A percentile compares a stretch with the other conserved stretches of the same genome.
Evolutionary conservation across 1,140 invertebrate genomes (phyloP).

Genomic region (Aphaenogaster ashmeadi): DNA sequence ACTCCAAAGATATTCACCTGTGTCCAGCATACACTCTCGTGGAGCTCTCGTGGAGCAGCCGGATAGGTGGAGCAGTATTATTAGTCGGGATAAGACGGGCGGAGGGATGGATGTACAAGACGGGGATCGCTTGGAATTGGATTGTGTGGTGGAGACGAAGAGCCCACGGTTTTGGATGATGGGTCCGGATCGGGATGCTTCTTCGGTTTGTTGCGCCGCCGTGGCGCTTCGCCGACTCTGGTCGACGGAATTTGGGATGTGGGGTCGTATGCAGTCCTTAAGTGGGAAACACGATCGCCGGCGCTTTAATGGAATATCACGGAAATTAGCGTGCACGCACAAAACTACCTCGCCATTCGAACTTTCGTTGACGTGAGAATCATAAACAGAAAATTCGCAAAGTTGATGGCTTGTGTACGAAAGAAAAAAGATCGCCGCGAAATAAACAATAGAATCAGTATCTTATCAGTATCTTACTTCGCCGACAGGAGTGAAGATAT

Average conservation of each 20-base stretch:
- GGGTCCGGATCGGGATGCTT: constrained; percentile 23
- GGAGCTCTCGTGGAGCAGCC: not conserved
- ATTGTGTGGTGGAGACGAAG: constrained; percentile 18
- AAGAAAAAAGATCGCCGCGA: not conserved
- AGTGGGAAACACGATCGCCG: constrained; percentile 58
- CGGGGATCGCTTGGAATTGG: constrained; percentile 56
- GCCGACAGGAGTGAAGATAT: not conserved
- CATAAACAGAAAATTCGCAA: not conserved
- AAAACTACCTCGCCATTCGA: not conserved
- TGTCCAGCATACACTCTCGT: not conserved
- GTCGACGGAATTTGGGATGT: constrained; percentile 60
- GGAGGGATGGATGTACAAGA: constrained; percentile 24
- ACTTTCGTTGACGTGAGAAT: not conserved
- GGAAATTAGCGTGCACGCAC: constrained; percentile 21
- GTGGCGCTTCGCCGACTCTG: constrained; percentile 50
- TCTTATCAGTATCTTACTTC: not conserved
- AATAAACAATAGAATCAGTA: not conserved
- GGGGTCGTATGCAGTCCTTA: not conserved
- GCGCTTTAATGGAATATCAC: constrained; percentile 27
- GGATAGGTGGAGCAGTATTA: constrained; percentile 39
- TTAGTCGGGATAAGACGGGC: constrained; percentile 28
- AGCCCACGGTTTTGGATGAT: constrained; percentile 27
- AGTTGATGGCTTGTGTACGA: not conserved
- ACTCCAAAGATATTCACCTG: constrained; percentile 40
- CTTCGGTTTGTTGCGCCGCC: constrained; percentile 45